Conservation (phyloP, 2,113 vertebrate species). For the Ictalurus furcatus region DNA sequence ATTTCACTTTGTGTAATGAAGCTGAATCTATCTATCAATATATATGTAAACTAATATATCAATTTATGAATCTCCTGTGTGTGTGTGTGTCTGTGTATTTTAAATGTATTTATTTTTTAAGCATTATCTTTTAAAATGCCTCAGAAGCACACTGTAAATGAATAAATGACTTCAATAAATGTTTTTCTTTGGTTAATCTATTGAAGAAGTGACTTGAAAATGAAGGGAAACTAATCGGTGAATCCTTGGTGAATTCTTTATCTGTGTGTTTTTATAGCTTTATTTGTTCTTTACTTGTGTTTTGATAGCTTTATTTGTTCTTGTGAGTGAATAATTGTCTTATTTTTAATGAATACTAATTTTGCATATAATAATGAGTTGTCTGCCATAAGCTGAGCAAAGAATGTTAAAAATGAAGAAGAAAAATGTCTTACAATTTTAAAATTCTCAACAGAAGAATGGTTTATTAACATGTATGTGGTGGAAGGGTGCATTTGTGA, state of each 20-base stretch:
- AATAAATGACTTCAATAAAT: background rate
- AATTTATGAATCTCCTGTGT: background rate
- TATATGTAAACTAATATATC: no score
- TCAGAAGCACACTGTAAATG: background rate
- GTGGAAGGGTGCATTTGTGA: background rate
- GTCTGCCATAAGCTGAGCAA: background rate
- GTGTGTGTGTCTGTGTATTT: background rate
- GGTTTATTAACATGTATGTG: background rate
- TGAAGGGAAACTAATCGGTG: background rate
- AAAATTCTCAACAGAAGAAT: background rate
- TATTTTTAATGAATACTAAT: no score
- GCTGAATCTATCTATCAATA: no score
- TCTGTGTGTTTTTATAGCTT: background rate
- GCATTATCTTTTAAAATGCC: background rate
- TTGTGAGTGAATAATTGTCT: background rate
- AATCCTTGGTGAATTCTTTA: background rate
- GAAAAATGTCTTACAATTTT: background rate
- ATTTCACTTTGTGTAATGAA: no score
- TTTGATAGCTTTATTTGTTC: no score
- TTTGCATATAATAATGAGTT: background rate
- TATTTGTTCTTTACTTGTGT: background rate
- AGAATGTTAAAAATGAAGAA: background rate
- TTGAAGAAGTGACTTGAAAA: background rate
- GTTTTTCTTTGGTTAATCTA: no score
- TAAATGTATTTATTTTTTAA: slow-evolving; percentile 5